phyloP scores from a whole-genome alignment of 1,140 invertebrate species.

The Magallana ariakensis region DNA sequence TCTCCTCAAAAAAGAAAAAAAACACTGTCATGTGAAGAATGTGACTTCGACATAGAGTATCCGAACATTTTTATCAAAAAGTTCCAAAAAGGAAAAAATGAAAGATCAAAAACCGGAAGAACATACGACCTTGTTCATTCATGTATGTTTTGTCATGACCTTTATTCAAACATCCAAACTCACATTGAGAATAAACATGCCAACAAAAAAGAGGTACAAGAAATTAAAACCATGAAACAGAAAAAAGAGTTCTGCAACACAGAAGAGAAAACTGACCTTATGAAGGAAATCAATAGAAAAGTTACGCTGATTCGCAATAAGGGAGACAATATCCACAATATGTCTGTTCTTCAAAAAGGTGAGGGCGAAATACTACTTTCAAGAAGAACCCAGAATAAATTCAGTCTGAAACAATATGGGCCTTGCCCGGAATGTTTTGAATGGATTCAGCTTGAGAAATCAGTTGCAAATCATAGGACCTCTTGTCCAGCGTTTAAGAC shows the following conservation, averaged over 20 bases:
- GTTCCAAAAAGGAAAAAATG: constrained; percentile 5
- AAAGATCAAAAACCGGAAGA: constrained; percentile 43
- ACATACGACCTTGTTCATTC: constrained; percentile 45
- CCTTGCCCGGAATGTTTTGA: constrained; percentile 48
- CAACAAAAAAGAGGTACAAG: constrained; percentile 16
- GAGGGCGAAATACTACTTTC: constrained; percentile 42
- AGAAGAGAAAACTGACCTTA: constrained; percentile 14
- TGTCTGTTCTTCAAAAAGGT: not conserved
- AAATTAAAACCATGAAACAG: constrained; percentile 28
- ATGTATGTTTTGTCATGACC: constrained; percentile 35
- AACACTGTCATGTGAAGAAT: not conserved
- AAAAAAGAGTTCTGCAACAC: not conserved
- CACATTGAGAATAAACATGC: constrained; percentile 44
- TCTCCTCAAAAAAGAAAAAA: constrained; percentile 22
- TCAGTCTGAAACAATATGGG: constrained; percentile 49
- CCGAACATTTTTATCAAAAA: constrained; percentile 4
- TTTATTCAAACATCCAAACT: constrained; percentile 45
- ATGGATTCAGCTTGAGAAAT: constrained; percentile 37
- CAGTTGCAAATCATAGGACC: constrained; percentile 14
- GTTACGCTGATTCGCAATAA: constrained; percentile 27
- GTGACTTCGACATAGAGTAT: constrained; percentile 16
- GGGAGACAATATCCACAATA: constrained; percentile 46
- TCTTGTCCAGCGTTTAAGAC: constrained; percentile 38
- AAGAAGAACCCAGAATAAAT: constrained; percentile 36
- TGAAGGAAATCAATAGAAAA: not conserved